Base-by-base conservation (phyloP, 2,888 invertebrate genomes). In the Amiota communis region DNA sequence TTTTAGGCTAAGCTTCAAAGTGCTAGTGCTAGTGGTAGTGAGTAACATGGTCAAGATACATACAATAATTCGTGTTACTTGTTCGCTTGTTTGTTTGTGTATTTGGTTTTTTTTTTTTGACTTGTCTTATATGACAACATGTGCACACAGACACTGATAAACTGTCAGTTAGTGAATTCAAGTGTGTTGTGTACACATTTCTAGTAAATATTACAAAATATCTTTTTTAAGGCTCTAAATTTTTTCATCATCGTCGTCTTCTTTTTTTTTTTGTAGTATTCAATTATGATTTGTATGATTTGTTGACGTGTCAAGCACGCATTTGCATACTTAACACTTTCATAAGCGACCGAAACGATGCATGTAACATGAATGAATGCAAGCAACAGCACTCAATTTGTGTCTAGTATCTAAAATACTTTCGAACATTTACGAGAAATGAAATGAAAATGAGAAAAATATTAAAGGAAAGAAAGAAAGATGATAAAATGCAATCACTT, bases 251-350 rank as follows among this genome's bases (percentile, higher is more conserved):
- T 36, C 36, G 36, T 36, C 36, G 6, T 36, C 36, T 36, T 36
- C 36, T 36, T 36, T 36, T 36, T 6, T 6, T n/a, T n/a, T n/a
- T n/a, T n/a, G n/a, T n/a, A n/a, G n/a, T 36, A 36, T 36, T 36
- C 36, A 36, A 36, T 36, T 36, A 36, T 36, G 36, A 36, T 36
- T 36, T 36, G 36, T 36, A 6, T 36, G 36, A 59, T 12, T 63
- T 63, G 46, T 48, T 47, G 20, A 65, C 48, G 15, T 63, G 63
- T 63, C 23, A 15, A 20, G 65, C 65, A 65, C 48, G 65, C 65
- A 65, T 48, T 65, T 65, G 65, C 65, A 48, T 65, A 65, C 65
- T 65, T 65, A 48, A 65, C 65, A 65, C 65, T 49, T 65, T 65
- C 65, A 15, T 59, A 46, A 13, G 46, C 23, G 36, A 2, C 46